These are phyloP conservation scores for Steinernema hermaphroditum DNA, from an alignment of 2,888 invertebrate genomes.

Conservation along the genomic window DNA sequence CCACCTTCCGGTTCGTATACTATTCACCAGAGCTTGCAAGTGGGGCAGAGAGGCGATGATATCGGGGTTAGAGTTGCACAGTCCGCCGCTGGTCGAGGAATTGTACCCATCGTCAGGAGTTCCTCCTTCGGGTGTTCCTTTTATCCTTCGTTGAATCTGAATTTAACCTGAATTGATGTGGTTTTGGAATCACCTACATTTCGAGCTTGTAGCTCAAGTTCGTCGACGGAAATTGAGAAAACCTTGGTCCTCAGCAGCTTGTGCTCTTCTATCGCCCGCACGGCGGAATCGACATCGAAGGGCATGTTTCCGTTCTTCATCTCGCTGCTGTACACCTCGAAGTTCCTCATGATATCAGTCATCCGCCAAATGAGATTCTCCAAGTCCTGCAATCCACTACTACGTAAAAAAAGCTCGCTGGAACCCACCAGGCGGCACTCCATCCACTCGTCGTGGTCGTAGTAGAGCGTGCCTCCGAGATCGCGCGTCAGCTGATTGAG, in stretches of 20 bases:
- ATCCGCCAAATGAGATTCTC: conserved; percentile 96
- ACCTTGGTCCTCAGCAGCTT: conserved; percentile 91
- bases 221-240: conserved; percentile 88
- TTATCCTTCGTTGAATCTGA: conserved; percentile 34
- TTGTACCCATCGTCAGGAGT: conserved; percentile 32
- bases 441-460: conserved; percentile 96
- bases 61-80: conserved; percentile 72
- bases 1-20: conserved; percentile 65
- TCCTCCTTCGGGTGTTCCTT: conserved; percentile 32
- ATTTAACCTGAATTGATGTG: no score
- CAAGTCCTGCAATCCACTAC: conserved; percentile 73
- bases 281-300: conserved; percentile 87
- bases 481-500: conserved; percentile 87
- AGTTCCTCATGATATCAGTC: conserved; percentile 84
- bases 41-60: conserved; percentile 70
- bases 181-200: conserved; percentile 4
- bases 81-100: conserved; percentile 31
- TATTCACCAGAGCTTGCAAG: conserved; percentile 70
- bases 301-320: conserved; percentile 89
- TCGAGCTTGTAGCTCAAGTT: conserved; percentile 71
- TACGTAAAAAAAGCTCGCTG: conserved; percentile 54
- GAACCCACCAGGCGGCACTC: conserved; percentile 77
- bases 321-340: conserved; percentile 90
- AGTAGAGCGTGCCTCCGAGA: conserved; percentile 83
- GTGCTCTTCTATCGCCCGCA: conserved; percentile 88